Evolutionary conservation across 2,113 vertebrate genomes (phyloP), one percentile per base, ranked within the genome.

Genomic region (Verasper variegatus): DNA sequence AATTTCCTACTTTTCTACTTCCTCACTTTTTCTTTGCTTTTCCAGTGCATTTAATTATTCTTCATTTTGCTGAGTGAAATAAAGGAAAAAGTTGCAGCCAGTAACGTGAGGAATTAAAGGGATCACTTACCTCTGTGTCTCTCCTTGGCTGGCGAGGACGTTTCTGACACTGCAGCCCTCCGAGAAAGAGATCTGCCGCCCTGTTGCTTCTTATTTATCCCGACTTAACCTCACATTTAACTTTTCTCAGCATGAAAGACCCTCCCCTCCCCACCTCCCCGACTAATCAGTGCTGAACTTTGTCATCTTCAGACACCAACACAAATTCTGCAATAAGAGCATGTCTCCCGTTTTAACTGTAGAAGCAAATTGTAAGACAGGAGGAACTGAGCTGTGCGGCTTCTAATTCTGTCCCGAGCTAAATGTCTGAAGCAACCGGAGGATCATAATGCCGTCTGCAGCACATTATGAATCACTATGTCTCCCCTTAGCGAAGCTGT

Each of bases 391-490:
- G 42, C 68, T 82, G 71, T 58, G 68, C 74, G 69, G 66, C 82
- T 85, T 68, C 59, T 71, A 31, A 76, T 71, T 69, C 49, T 63
- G 57, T 78, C 47, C 47, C 3, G 45, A 82, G 72, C 71, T 74
- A 66, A 74, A 49, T 75, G 76, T 86, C 23, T 76, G 13, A 78
- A 45, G 72, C 61, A 64, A 60, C 81, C 57, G 61, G 42, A 60
- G 76, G 86, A 88, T 93, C 92, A 94, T 94, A 92, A 94, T 88
- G 86, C 84, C 89, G 81, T 82, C 57, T 71, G 88, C 76, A 75
- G 82, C 76, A 77, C 93, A 95, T 95, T 92, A 94, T 91, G 93
- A 84, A 88, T 88, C 88, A 76, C 54, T 27, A n/a, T 68, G 79
- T 77, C 74, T 84, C 62, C 61, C 74, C 54, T 60, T n/a, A 76